These are phyloP conservation scores for Agrypnus murinus DNA, from an alignment of 2,888 invertebrate species.

Conservation along the genomic window DNA sequence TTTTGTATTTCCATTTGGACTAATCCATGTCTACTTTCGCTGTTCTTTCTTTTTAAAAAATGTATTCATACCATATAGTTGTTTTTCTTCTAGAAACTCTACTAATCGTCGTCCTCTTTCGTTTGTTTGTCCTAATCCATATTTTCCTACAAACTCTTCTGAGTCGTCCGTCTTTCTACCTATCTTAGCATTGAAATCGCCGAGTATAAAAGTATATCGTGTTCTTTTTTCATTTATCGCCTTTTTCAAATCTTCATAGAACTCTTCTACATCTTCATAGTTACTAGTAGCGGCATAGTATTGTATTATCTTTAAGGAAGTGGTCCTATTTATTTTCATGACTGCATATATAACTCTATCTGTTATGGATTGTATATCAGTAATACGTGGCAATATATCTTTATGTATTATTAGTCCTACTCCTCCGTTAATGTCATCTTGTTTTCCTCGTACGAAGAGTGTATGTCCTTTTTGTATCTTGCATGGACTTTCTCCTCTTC, in stretches of 20 bases:
- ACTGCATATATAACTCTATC: too few species aligned
- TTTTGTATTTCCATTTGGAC: too few species aligned
- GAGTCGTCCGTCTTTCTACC: not conserved
- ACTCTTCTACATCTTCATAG: not conserved
- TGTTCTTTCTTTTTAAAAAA: too few species aligned
- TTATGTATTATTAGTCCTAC: constrained; percentile 5
- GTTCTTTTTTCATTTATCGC: not conserved
- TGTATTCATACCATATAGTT: not conserved
- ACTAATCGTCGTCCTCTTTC: constrained; percentile 7
- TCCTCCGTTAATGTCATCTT: constrained; percentile 8
- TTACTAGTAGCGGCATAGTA: not conserved
- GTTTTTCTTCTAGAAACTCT: not conserved
- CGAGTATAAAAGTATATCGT: constrained; percentile 2
- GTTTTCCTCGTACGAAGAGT: constrained; percentile 10
- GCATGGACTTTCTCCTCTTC: constrained; percentile 11
- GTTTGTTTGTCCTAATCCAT: constrained; percentile 7
- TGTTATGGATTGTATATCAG: constrained; percentile 1
- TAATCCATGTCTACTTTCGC: not conserved
- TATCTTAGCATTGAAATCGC: too few species aligned
- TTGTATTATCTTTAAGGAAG: not conserved
- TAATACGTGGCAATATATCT: constrained; percentile 15
- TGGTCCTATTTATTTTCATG: constrained; percentile 8
- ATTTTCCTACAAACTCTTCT: constrained; percentile 8
- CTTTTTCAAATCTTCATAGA: too few species aligned
- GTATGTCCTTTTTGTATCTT: constrained; percentile 18